Evolutionary conservation across 2,888 invertebrate species (phyloP), one percentile per base, ranked within the genome.

Genomic region (Minunthozetes semirufus): DNA sequence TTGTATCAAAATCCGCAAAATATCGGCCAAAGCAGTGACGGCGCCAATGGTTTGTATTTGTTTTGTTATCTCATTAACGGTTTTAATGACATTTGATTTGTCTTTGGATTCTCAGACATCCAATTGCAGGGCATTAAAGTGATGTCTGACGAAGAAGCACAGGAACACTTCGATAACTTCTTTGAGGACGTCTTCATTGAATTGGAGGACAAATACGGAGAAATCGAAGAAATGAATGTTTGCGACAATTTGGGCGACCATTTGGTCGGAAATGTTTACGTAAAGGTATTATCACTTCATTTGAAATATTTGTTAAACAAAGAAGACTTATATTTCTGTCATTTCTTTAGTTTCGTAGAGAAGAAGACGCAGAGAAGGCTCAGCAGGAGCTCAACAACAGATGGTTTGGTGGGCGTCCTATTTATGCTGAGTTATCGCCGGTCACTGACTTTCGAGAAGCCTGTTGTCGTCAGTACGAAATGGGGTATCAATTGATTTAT

Each of bases 171-270:
- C 84, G 98, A 99, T 82, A 97, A 98, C 82, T 98, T 99, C 85
- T 99, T 98, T 84, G 98, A 99, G 85, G 98, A 99, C 85, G 96
- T 99, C 1, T 99, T 98, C 86, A 94, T 95, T 0, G 98, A 99
- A 84, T 92, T 97, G 82, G 97, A 98, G 84, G 95, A 96, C 82
- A 97, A 97, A 86, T 99, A 99, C 85, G 99, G 99, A 0, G 97
- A 98, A 85, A 98, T 99, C 81, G 99, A 99, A 84, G 99, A 99
- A 85, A 98, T 99, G 96, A 99, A 99, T 85, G 97, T 99, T 1
- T 99, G 99, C 85, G 99, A 99, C 84, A 99, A 99, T 84, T 88
- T 99, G 77, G 97, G 97, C 3, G 97, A 98, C 83, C 98, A 98
- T 83, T 87, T 99, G 79, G 97, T 99, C 56, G 99, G 99, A 75